A percentile compares a stretch with the other conserved stretches of the same genome.
Evolutionary conservation across 2,888 invertebrate species (phyloP).

Genomic region (Cerceris ruficornis): DNA sequence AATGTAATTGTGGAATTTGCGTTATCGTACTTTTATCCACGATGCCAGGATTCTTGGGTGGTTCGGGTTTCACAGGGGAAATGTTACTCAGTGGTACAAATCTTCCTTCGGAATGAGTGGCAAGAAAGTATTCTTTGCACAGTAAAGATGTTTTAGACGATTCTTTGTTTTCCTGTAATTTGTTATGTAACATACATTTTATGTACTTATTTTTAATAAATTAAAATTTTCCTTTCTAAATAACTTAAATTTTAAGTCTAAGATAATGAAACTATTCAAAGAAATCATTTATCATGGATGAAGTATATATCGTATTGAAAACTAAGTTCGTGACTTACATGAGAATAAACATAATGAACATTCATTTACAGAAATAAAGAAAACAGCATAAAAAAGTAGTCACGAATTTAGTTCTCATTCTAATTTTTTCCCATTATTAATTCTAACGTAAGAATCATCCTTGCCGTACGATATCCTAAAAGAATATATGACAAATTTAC

Average conservation of each 20-base stretch:
- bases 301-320: not conserved
- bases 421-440: not conserved
- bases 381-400: not conserved
- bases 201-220: not conserved
- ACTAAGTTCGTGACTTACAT: not conserved
- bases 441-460: not conserved
- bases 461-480: not conserved
- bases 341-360: not conserved
- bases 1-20: constrained; percentile 1
- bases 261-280: not conserved
- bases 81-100: constrained; percentile 71
- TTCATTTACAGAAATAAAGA: not conserved
- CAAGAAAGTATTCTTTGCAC: constrained; percentile 63
- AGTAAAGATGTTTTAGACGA: constrained; percentile 53
- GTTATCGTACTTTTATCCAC: constrained; percentile 60
- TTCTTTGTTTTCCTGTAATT: constrained; percentile 64
- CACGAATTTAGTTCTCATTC: too few species aligned
- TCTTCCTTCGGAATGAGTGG: constrained; percentile 60
- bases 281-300: not conserved
- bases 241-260: not conserved
- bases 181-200: not conserved
- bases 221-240: not conserved
- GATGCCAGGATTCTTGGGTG: constrained; percentile 41
- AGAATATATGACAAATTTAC: constrained; percentile 78
- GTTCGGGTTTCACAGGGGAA: constrained; percentile 64